Evolutionary conservation across 30 jellyfish, hydroid and myxozoan species (phyloP).

Genomic region (Nemopilema nomurai): DNA sequence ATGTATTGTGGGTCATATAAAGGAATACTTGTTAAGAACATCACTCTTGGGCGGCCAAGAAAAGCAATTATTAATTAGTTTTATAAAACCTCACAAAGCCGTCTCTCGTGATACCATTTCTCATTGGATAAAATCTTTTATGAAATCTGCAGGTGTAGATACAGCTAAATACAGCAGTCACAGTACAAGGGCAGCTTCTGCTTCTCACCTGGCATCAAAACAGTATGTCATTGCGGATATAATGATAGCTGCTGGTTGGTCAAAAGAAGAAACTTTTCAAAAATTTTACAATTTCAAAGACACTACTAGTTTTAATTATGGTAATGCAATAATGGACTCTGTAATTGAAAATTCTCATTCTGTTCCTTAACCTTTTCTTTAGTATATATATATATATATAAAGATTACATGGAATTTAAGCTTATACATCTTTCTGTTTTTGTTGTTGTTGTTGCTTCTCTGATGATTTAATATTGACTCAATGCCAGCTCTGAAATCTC

Average conservation of each 20-base stretch:
- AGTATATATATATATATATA: too few species aligned
- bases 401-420: too few species aligned
- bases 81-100: constrained; percentile 25
- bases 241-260: constrained; percentile 39
- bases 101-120: constrained; percentile 34
- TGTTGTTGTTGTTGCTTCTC: too few species aligned
- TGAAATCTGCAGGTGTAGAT: constrained; percentile 35
- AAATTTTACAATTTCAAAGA: constrained; percentile 21
- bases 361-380: too few species aligned
- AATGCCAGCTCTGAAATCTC: too few species aligned
- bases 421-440: too few species aligned
- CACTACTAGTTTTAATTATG: too few species aligned
- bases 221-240: constrained; percentile 3
- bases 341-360: too few species aligned
- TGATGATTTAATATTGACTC: too few species aligned
- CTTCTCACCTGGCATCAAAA: constrained; percentile 11
- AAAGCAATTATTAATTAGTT: constrained; percentile 32
- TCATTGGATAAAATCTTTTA: constrained; percentile 9
- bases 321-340: too few species aligned
- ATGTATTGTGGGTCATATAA: constrained; percentile 36
- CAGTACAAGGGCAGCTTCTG: constrained; percentile 54
- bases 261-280: constrained; percentile 24
- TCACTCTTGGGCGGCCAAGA: background rate
- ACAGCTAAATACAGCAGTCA: constrained; percentile 29
- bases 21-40: constrained; percentile 24